A percentile compares a stretch with the other conserved stretches of the same genome.
These are phyloP conservation scores for Orchesella flavescens DNA, from an alignment of 2,888 invertebrate species.

Conservation along the genomic window DNA sequence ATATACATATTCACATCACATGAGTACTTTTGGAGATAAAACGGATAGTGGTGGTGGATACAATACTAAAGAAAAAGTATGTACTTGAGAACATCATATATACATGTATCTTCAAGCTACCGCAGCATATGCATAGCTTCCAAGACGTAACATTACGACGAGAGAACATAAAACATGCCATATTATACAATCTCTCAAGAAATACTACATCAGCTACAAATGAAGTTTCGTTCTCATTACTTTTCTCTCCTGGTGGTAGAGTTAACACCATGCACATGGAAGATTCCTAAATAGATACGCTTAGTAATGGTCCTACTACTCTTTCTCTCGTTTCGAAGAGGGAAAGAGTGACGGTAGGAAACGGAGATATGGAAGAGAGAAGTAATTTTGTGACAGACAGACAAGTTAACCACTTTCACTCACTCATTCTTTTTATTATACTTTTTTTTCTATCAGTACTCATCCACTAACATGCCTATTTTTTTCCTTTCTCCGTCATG, in stretches of 20 bases:
- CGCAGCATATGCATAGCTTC: not conserved
- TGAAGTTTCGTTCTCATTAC: constrained; percentile 59
- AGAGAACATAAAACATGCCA: constrained; percentile 55
- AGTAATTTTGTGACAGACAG: constrained; percentile 61
- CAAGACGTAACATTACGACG: constrained; percentile 28
- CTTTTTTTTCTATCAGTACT: constrained; percentile 49
- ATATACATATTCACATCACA: not conserved
- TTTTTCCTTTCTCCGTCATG: constrained; percentile 20
- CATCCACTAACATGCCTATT: constrained; percentile 45
- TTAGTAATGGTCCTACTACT: constrained; percentile 29
- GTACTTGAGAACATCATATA: not conserved
- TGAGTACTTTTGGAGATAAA: not conserved
- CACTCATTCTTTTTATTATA: constrained; percentile 51
- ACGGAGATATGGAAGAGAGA: constrained; percentile 45
- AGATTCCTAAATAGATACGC: constrained; percentile 48
- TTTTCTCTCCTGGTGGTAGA: constrained; percentile 47
- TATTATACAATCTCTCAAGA: constrained; percentile 40
- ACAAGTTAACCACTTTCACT: constrained; percentile 48
- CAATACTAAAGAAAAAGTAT: not conserved
- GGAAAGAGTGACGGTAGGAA: constrained; percentile 33
- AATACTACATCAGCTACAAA: constrained; percentile 46
- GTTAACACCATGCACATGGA: constrained; percentile 15
- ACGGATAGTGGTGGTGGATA: not conserved
- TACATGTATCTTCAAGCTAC: not conserved
- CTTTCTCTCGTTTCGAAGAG: not conserved